Conservation (phyloP, 1,140 invertebrate genomes). For the Tetramorium alpestre region DNA sequence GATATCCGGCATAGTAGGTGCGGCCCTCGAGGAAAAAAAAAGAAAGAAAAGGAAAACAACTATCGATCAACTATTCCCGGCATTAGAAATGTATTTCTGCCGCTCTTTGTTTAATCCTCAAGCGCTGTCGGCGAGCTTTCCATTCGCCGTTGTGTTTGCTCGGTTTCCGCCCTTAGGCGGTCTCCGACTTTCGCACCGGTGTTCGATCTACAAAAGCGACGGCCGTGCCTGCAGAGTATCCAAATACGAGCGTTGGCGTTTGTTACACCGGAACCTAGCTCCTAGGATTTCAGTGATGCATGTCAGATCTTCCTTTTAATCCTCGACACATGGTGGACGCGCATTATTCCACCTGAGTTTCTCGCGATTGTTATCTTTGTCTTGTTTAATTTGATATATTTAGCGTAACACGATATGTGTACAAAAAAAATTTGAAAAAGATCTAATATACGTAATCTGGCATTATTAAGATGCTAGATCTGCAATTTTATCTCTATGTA, state of each 20-base stretch:
- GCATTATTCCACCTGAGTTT: constrained; percentile 20
- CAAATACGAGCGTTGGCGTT: constrained; percentile 50
- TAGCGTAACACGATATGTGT: too few species aligned
- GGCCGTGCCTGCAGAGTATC: constrained; percentile 21
- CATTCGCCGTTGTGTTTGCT: constrained; percentile 32
- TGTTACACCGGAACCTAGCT: constrained; percentile 46
- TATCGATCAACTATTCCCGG: constrained; percentile 43
- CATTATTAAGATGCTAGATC: background rate
- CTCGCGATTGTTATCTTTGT: constrained; percentile 8
- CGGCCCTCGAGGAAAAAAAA: background rate
- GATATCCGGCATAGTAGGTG: constrained; percentile 13
- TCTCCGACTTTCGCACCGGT: constrained; percentile 41
- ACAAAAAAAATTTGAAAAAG: too few species aligned
- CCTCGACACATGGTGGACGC: background rate
- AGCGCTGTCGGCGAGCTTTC: constrained; percentile 15
- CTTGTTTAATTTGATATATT: background rate
- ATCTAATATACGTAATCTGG: too few species aligned
- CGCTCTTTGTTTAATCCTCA: constrained; percentile 52
- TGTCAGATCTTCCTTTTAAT: constrained; percentile 42
- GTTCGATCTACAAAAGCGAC: constrained; percentile 53
- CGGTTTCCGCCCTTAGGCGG: constrained; percentile 28
- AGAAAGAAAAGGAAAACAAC: background rate
- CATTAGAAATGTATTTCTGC: constrained; percentile 54
- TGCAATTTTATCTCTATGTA: background rate
- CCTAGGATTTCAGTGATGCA: constrained; percentile 51